A percentile compares a stretch with the other conserved stretches of the same genome.
Conservation (phyloP, 2,113 vertebrate species). For the Oryzias celebensis region DNA sequence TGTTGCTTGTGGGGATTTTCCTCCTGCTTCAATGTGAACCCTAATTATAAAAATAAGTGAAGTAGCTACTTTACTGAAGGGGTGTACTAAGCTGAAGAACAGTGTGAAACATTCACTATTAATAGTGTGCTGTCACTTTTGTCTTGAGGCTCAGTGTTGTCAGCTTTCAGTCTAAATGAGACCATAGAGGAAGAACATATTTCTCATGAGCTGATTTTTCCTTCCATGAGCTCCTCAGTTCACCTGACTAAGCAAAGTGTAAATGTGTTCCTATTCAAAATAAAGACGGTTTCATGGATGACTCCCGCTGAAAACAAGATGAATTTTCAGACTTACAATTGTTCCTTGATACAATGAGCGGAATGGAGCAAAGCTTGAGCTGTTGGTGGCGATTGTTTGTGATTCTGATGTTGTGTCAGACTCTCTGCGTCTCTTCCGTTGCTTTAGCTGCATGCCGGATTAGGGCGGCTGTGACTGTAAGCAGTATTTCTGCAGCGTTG, state of each 20-base stretch:
- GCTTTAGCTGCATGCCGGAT: slow-evolving; percentile 29
- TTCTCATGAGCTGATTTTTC: slow-evolving; percentile 16
- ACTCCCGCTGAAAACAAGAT: slow-evolving; percentile 38
- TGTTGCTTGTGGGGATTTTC: slow-evolving; percentile 45
- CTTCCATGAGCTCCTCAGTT: slow-evolving; percentile 27
- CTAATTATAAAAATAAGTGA: slow-evolving; percentile 23
- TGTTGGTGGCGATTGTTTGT: slow-evolving; percentile 30
- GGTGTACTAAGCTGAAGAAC: slow-evolving; percentile 11
- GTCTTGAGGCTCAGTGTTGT: slow-evolving; percentile 32
- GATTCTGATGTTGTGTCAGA: slow-evolving; percentile 41
- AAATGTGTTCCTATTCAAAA: slow-evolving; percentile 56
- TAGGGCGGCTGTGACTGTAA: slow-evolving; percentile 18
- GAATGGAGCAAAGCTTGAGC: slow-evolving; percentile 12
- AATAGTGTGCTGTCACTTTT: slow-evolving; percentile 31
- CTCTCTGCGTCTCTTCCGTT: slow-evolving; percentile 8
- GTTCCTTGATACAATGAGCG: background rate
- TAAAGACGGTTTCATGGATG: slow-evolving; percentile 22
- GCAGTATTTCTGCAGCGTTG: slow-evolving; percentile 19
- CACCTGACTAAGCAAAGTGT: slow-evolving; percentile 22
- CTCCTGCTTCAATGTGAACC: slow-evolving; percentile 1
- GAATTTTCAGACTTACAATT: background rate
- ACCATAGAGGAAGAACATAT: slow-evolving; percentile 37
- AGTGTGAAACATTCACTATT: slow-evolving; percentile 23
- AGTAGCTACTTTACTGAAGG: slow-evolving; percentile 12
- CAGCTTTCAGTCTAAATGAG: slow-evolving; percentile 41